These are phyloP conservation scores for Thyatira batis DNA, from an alignment of 2,888 invertebrate species.

Conservation along the genomic window DNA sequence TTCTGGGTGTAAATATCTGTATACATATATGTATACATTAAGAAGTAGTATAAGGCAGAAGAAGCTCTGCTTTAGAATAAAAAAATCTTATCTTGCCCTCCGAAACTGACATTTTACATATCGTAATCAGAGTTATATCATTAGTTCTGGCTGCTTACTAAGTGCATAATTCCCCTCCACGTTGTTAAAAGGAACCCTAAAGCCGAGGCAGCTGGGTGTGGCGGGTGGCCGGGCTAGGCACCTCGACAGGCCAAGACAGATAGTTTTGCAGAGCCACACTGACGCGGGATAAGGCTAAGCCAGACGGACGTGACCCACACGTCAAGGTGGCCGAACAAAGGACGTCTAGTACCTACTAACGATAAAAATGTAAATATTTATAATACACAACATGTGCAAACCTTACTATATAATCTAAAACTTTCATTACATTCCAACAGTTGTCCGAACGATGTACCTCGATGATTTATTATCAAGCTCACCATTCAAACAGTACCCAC, in stretches of 20 bases:
- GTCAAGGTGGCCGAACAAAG: neutral
- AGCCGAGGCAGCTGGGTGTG: neutral
- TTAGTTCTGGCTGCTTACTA: too few species aligned
- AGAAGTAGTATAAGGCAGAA: too few species aligned
- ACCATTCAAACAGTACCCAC: neutral
- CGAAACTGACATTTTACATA: too few species aligned
- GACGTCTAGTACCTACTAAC: neutral
- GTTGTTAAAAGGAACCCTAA: neutral
- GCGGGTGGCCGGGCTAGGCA: neutral
- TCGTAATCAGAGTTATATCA: too few species aligned
- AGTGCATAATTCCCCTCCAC: too few species aligned
- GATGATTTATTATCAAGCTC: neutral
- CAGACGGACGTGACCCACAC: neutral
- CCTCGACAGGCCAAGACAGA: neutral
- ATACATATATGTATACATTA: too few species aligned
- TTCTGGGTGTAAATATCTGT: too few species aligned
- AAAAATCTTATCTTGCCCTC: too few species aligned
- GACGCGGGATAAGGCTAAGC: neutral
- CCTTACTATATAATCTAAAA: neutral
- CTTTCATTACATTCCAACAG: neutral
- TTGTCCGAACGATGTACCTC: neutral
- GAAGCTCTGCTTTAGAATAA: too few species aligned
- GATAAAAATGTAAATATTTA: neutral
- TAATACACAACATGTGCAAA: too few species aligned
- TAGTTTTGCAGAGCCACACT: neutral